phyloP scores from a whole-genome alignment of 2,113 vertebrate species.

The Cyrtonyx montezumae region DNA sequence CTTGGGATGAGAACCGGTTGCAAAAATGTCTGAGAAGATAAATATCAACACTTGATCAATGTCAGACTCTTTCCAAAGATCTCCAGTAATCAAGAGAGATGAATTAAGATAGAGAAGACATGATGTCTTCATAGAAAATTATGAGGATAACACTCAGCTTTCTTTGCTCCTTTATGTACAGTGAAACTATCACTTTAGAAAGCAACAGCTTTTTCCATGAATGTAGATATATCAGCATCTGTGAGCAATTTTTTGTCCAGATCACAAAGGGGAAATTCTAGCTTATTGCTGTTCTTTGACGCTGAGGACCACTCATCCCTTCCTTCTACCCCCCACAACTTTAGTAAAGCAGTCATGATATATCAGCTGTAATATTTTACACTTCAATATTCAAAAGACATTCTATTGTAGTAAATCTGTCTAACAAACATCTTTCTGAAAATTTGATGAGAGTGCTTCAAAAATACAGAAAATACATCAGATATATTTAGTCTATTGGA shows the following conservation, averaged over 20 bases:
- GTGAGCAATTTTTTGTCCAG: accelerated
- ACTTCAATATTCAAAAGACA: background rate
- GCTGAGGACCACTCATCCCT: background rate
- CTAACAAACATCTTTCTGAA: background rate
- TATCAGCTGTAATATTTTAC: background rate
- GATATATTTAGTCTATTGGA: background rate
- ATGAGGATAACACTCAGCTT: background rate
- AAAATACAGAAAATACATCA: background rate
- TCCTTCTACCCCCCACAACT: background rate
- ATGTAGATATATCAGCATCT: background rate
- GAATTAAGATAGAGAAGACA: background rate
- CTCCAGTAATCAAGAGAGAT: background rate
- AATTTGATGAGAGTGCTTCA: background rate
- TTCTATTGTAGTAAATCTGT: background rate
- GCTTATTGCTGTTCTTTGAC: background rate
- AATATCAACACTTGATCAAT: background rate
- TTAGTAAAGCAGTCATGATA: background rate
- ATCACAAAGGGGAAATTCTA: background rate
- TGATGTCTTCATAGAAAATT: background rate
- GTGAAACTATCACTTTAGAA: background rate
- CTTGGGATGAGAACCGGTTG: background rate
- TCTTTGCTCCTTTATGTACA: background rate
- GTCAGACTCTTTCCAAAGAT: background rate
- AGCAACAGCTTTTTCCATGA: background rate
- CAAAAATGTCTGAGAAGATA: background rate